phyloP scores from a whole-genome alignment of 2,113 vertebrate species.

The Pelusios castaneus region DNA sequence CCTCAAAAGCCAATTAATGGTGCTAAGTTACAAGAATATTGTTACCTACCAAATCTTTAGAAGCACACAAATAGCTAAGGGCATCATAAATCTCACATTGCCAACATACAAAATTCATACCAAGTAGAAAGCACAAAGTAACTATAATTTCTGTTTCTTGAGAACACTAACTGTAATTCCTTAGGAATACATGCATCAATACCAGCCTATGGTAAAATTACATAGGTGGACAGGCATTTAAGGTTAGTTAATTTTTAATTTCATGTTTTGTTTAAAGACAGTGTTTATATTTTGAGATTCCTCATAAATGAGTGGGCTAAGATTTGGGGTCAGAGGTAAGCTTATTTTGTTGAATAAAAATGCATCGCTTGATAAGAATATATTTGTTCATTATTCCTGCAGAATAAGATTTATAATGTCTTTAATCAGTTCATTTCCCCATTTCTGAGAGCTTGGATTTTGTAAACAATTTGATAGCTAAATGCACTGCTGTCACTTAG shows the following conservation, averaged over 20 bases:
- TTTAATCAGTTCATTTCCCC: neutral
- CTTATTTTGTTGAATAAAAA: neutral
- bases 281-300: neutral
- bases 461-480: neutral
- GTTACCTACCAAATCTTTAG: neutral
- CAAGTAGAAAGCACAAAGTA: neutral
- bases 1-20: neutral
- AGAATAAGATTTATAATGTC: neutral
- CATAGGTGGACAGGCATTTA: neutral
- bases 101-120: neutral
- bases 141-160: neutral
- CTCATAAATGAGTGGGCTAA: rapidly evolving
- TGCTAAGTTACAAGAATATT: neutral
- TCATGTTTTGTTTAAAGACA: neutral
- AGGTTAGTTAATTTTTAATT: neutral
- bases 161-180: neutral
- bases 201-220: neutral
- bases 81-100: neutral
- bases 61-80: neutral
- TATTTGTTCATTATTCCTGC: neutral
- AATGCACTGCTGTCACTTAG: neutral
- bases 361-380: neutral
- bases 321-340: neutral
- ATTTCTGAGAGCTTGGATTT: neutral
- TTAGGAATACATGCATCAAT: neutral